Evolutionary conservation across 2,797 vertebrate species (phyloP), one percentile per base, ranked within the genome.

Genomic region (Pristis pectinata): DNA sequence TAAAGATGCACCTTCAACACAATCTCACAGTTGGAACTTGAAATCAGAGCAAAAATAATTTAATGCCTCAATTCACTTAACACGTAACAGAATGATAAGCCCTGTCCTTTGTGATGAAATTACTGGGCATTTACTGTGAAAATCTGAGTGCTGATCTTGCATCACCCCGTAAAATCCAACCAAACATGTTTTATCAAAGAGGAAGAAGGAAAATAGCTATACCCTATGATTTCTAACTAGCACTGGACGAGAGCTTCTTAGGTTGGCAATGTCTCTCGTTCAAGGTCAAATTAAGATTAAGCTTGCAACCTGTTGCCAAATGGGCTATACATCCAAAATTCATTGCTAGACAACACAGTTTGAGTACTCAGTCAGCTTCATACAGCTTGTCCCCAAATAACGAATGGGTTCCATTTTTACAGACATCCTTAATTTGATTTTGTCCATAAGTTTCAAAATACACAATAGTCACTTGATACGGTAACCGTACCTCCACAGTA

Each of bases 271-370:
- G 22, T 74, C 41, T 93, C 49, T 15, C 11, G 56, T 27, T 93
- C 41, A 53, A 76, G 70, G 64, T 74, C 92, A 93, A 22, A 30
- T 76, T 93, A 17, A 74, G 41, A 92, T 93, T 13, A 93, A 53
- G 13, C 92, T 93, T 53, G 37, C 92, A 74, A 74, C 44, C 67
- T 93, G 67, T 72, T 93, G 67, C 41, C 72, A 49, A 41, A 93
- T 41, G 93, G 91, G 44, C 74, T 34, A 30, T 74, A 64, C 87
- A 41, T 41, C 59, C 64, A 59, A 91, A 91, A 67, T 41, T 67
- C 24, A 67, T 91, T 91, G 67, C 15, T 41, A 41, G 87, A 41
- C 24, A 41, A 15, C 34, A 24, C 59, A 24, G 17, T 7, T 91
- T 91, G 6, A 64, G 22, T 37, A 91, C n/a, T 41, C 17, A 9